Base-by-base conservation (phyloP, 2,797 vertebrate species). In the Helostoma temminkii region DNA sequence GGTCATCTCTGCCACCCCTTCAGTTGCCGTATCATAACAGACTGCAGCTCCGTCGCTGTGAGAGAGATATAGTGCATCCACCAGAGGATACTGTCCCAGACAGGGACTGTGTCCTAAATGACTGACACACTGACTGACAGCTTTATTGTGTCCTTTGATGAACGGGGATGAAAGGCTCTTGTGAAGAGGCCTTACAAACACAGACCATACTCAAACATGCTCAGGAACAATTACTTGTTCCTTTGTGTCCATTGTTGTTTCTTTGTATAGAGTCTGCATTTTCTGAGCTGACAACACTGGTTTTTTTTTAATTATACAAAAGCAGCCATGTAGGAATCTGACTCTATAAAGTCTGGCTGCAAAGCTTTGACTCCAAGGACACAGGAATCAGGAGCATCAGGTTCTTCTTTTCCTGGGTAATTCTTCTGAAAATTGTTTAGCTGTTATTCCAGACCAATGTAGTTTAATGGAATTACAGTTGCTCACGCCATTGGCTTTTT, bases 121-220 rank as follows among this genome's bases (percentile, higher is more conserved):
- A 81, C 78, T 89, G 86, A 87, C 84, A 78, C 71, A 26, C 76
- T 85, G 87, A 90, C 79, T 87, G 88, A 88, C 88, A 86, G 83
- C 82, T 86, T 87, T 53, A 87, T 88, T 88, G 84, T 90, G 80
- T 85, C 76, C 76, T 84, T 75, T 78, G 80, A 85, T 82, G 79
- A 83, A 71, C 54, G 11, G 63, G 58, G 68, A 81, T 85, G 81
- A 85, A 88, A 87, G 78, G 65, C 75, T 80, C 73, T 78, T 57
- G 47, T 43, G 79, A 85, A 81, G 78, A 88, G 84, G 60, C 73
- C 78, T 66, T 49, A 58, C 75, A 77, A 84, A 85, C 75, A 78
- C 73, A 83, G 58, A 84, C 65, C 65, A 24, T 45, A 57, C 65
- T 80, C 74, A 42, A 68, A 53, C 32, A 28, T 42, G 70, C 83